Evolutionary conservation across 2,888 invertebrate genomes (phyloP), one percentile per base, ranked within the genome.

Genomic region (Odiellus spinosus): DNA sequence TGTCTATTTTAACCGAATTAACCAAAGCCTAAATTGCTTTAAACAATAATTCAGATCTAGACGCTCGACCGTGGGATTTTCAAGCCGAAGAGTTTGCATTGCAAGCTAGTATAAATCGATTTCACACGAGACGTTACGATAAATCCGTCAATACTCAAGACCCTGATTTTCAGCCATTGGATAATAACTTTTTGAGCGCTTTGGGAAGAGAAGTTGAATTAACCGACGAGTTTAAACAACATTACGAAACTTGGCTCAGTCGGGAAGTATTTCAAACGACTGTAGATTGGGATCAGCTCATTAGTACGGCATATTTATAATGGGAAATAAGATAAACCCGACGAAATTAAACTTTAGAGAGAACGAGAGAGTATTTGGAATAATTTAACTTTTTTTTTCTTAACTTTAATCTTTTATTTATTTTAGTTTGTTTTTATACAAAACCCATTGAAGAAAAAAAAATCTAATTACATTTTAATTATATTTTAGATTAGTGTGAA

Each of bases 31-130:
- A n/a, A 8, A 26, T 26, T 26, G 8, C 4, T 20, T 17, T 42
- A 5, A 42, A 26, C 20, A 26, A 21, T 20, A 21, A 14, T 26
- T 20, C 39, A 51, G 52, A 57, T 36, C 76, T 95, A 59, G 93
- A 96, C 69, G 93, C 93, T 0, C 75, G 91, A 51, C 95, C 95
- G 1, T 95, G 93, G 93, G 95, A 98, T 44, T 56, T 69, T 57
- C 76, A 98, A 70, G 88, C 86, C 32, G 96, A 98, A 65, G 98
- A 99, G 64, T 90, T 91, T 66, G 82, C 88, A 11, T 69, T 99
- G 48, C 76, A 95, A 52, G 81, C 84, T 1, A 86, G 85, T 55
- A 95, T 98, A 2, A 96, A 98, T 69, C 76, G 88, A 50, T 98
- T 98, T 62, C 96, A 98, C 67, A 80, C 82, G 62, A 76, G 96